These are phyloP conservation scores for Bombyx huttoni DNA, from an alignment of 2,888 invertebrate genomes.

Conservation along the genomic window DNA sequence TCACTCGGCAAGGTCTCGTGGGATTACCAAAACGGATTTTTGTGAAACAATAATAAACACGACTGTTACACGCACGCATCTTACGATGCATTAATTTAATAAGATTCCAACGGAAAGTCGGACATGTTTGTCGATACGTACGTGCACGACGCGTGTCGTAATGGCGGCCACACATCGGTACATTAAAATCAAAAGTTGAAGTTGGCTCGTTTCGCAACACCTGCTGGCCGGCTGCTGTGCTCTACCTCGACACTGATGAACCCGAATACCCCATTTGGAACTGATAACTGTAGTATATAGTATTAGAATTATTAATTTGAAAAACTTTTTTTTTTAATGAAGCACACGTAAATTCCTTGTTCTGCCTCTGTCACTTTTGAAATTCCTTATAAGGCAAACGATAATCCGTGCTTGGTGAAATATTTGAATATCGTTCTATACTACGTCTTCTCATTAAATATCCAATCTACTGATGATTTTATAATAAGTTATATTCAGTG, in stretches of 20 bases:
- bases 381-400: too few species aligned
- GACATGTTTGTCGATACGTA: slow-evolving; percentile 34
- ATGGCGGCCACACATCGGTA: slow-evolving; percentile 41
- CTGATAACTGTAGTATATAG: not conserved
- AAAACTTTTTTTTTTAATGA: not conserved
- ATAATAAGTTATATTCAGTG: not conserved
- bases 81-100: slow-evolving; percentile 17
- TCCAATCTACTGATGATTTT: not conserved
- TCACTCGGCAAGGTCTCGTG: slow-evolving; percentile 14
- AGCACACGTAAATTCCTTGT: too few species aligned
- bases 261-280: not conserved
- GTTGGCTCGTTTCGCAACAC: slow-evolving; percentile 45
- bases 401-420: too few species aligned
- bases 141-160: slow-evolving; percentile 40
- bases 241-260: not conserved
- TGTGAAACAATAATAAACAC: slow-evolving; percentile 19
- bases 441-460: too few species aligned
- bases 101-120: slow-evolving; percentile 23
- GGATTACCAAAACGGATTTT: slow-evolving; percentile 18
- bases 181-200: slow-evolving; percentile 52
- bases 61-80: slow-evolving; percentile 1
- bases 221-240: slow-evolving; percentile 19
- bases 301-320: not conserved
- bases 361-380: too few species aligned
- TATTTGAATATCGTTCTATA: too few species aligned